Percentiles rank a stretch among this genome's conserved stretches.
These are phyloP conservation scores for Pelmatolapia mariae DNA, from an alignment of 2,113 vertebrate genomes.

Conservation along the genomic window DNA sequence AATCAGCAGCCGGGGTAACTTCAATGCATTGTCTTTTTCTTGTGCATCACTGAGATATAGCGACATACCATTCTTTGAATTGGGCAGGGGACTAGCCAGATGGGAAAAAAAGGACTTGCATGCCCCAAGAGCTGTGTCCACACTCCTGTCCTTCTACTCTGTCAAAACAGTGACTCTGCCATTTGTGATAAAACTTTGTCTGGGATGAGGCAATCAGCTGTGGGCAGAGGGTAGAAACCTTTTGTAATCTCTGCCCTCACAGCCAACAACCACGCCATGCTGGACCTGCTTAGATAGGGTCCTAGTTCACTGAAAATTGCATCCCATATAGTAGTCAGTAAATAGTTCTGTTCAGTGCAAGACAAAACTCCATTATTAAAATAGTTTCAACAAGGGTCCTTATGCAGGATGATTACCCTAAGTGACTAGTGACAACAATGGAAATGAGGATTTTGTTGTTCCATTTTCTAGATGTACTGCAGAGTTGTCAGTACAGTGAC, in stretches of 20 bases:
- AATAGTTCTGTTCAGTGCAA: neutral
- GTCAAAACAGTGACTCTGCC: slow-evolving; percentile 30
- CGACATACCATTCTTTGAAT: neutral
- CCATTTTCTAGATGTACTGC: neutral
- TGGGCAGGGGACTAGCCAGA: neutral
- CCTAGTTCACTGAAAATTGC: neutral
- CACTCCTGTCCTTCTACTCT: slow-evolving; percentile 7
- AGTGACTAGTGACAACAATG: neutral
- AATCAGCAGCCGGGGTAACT: neutral
- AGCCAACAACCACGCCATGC: neutral
- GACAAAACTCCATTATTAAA: neutral
- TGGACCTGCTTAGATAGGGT: slow-evolving; percentile 15
- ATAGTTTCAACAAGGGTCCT: neutral
- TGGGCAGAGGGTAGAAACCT: slow-evolving; percentile 1
- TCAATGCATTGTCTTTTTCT: neutral
- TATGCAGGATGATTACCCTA: neutral
- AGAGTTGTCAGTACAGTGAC: neutral
- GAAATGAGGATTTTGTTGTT: neutral
- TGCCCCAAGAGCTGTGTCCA: slow-evolving; percentile 9
- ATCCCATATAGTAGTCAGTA: neutral
- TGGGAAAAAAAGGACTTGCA: neutral
- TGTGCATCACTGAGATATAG: neutral
- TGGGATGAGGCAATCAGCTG: neutral
- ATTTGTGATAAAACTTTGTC: slow-evolving; percentile 25
- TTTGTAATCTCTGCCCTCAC: slow-evolving; percentile 3